Percentiles rank a stretch among this genome's conserved stretches.
Evolutionary conservation across 2,113 vertebrate genomes (phyloP).

Genomic region (Merops nubicus): DNA sequence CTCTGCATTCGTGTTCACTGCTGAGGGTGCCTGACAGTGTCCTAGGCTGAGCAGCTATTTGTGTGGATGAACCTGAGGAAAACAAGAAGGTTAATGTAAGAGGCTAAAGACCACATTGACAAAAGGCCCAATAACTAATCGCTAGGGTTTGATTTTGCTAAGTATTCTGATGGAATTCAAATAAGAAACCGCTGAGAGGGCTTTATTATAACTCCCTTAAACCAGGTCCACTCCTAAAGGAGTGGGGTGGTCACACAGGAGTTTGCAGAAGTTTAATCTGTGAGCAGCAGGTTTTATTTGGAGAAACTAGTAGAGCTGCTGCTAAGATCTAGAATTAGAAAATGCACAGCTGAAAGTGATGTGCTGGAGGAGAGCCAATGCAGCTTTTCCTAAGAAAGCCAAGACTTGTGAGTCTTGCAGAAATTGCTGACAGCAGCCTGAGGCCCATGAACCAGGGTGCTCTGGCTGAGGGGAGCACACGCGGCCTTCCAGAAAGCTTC

Average conservation of each 20-base stretch:
- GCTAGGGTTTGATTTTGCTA: not conserved
- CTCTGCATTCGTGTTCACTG: not conserved
- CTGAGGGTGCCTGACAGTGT: not conserved
- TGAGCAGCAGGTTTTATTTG: not conserved
- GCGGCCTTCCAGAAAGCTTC: not conserved
- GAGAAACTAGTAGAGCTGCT: not conserved
- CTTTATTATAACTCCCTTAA: not conserved
- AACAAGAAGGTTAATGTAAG: not conserved
- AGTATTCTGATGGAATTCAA: not conserved
- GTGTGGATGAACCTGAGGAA: not conserved
- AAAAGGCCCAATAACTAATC: not conserved
- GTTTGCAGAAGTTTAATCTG: too few species aligned
- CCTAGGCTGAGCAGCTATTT: not conserved
- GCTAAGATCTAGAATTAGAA: not conserved
- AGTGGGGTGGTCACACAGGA: not conserved
- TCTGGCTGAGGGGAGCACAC: fast-evolving
- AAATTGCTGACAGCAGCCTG: not conserved
- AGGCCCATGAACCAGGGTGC: fast-evolving
- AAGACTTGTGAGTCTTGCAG: not conserved
- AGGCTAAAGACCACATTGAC: not conserved
- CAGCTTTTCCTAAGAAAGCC: not conserved
- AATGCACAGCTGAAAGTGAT: not conserved
- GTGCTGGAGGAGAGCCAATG: not conserved
- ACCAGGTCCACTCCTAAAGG: not conserved
- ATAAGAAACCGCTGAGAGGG: not conserved